A percentile compares a stretch with the other conserved stretches of the same genome.
These are phyloP conservation scores for Acronicta aceris DNA, from an alignment of 2,888 invertebrate genomes.

Conservation along the genomic window DNA sequence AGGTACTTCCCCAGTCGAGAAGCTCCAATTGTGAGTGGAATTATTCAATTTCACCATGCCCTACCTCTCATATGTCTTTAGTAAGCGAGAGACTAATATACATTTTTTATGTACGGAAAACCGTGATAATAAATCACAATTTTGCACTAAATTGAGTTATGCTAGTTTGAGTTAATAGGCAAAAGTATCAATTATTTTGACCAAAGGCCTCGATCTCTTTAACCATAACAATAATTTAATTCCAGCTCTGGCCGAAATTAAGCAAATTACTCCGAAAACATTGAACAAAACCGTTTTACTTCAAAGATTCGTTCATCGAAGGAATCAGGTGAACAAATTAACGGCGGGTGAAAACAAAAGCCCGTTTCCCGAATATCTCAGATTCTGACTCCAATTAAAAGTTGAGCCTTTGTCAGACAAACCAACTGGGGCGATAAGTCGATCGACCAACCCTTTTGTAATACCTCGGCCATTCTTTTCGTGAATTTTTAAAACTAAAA, in stretches of 20 bases:
- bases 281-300: slow-evolving; percentile 48
- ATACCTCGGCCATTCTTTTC: slow-evolving; percentile 28
- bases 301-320: slow-evolving; percentile 36
- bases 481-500: slow-evolving; percentile 25
- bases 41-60: too few relatives aligned
- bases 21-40: too few relatives aligned
- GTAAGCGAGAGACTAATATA: too few relatives aligned
- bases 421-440: slow-evolving; percentile 60
- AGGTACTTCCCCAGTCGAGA: too few relatives aligned
- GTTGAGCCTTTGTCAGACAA: slow-evolving; percentile 65
- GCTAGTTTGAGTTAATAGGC: too few relatives aligned
- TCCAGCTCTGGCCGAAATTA: slow-evolving; percentile 7
- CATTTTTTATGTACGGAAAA: too few relatives aligned
- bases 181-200: background rate
- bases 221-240: slow-evolving; percentile 18
- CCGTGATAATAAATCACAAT: too few relatives aligned
- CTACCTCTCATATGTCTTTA: too few relatives aligned
- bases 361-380: slow-evolving; percentile 59
- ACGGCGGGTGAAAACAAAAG: slow-evolving; percentile 62
- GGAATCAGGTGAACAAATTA: slow-evolving; percentile 68
- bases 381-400: slow-evolving; percentile 70
- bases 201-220: background rate
- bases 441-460: slow-evolving; percentile 49
- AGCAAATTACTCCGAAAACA: slow-evolving; percentile 36
- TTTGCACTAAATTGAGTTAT: too few relatives aligned